These are phyloP conservation scores for Diglossa cyanea DNA, from an alignment of 2,797 vertebrate species.

Conservation along the genomic window DNA sequence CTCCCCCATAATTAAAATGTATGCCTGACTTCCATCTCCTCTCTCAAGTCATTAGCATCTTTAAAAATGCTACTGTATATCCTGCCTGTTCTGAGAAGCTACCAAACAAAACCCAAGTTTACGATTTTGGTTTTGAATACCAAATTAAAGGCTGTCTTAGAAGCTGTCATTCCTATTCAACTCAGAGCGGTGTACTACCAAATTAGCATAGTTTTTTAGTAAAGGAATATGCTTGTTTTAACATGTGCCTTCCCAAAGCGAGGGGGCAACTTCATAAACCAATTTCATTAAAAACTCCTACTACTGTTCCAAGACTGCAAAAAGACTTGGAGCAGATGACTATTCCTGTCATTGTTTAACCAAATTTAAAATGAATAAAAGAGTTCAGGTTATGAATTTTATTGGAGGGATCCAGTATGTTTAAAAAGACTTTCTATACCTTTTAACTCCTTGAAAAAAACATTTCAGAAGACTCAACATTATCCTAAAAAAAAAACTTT, in stretches of 20 bases:
- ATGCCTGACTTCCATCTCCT: constrained; percentile 65
- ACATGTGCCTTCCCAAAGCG: constrained; percentile 72
- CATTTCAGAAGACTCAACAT: constrained; percentile 33
- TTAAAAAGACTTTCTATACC: constrained; percentile 51
- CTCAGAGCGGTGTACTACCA: constrained; percentile 70
- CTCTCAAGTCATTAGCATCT: constrained; percentile 69
- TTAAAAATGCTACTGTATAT: constrained; percentile 75
- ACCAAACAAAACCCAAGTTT: constrained; percentile 77
- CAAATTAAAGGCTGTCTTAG: constrained; percentile 81
- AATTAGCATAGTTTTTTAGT: constrained; percentile 75
- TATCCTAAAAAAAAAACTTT: neutral
- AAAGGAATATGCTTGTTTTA: constrained; percentile 76
- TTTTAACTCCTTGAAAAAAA: constrained; percentile 36
- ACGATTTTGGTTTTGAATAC: constrained; percentile 80
- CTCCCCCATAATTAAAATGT: constrained; percentile 71
- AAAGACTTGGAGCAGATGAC: constrained; percentile 42
- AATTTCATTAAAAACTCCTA: constrained; percentile 60
- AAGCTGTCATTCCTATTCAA: constrained; percentile 78
- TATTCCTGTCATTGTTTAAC: constrained; percentile 37
- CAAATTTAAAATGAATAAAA: constrained; percentile 25
- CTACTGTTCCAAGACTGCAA: constrained; percentile 8
- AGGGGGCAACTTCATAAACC: constrained; percentile 70
- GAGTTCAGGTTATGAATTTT: constrained; percentile 27
- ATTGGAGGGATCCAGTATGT: constrained; percentile 5
- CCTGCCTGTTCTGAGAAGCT: constrained; percentile 71